Evolutionary conservation across 2,113 vertebrate species (phyloP).

Genomic region (Syngnathus typhle): DNA sequence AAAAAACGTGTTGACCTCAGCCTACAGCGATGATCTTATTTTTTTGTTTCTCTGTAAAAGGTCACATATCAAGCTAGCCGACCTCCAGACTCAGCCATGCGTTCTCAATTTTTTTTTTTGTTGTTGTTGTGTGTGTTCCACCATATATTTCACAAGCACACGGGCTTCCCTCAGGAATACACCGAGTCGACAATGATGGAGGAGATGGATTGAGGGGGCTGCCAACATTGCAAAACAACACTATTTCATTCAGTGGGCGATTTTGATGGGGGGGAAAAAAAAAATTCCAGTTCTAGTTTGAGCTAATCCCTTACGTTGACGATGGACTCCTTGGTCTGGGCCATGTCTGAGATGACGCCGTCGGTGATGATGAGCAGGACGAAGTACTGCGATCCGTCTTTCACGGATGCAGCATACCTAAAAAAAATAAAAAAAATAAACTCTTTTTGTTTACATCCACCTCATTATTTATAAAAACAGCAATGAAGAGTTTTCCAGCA

Average conservation of each 20-base stretch:
- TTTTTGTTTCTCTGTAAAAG: neutral
- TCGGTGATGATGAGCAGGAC: conserved; percentile 93
- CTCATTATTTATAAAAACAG: neutral
- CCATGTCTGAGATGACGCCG: conserved; percentile 96
- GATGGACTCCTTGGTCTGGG: conserved; percentile 92
- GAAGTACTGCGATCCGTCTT: conserved; percentile 96
- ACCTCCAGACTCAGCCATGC: neutral
- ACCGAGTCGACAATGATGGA: conserved; percentile 38
- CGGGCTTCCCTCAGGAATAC: conserved; percentile 6
- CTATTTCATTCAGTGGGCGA: neutral
- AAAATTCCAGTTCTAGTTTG: too few species aligned
- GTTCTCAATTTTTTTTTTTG: neutral
- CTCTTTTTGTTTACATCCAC: too few species aligned
- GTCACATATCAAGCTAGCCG: conserved; percentile 4
- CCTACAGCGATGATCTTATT: conserved; percentile 38
- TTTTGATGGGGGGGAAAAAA: too few species aligned
- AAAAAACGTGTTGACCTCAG: conserved; percentile 28
- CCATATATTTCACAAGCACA: conserved; percentile 8
- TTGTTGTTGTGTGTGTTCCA: conserved; percentile 9
- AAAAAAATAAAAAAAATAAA: neutral
- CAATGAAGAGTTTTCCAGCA: neutral
- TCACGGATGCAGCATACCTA: conserved; percentile 87
- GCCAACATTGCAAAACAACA: neutral
- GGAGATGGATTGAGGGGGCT: conserved; percentile 15
- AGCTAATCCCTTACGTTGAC: conserved; percentile 78